Percentiles rank a stretch among this genome's conserved stretches.
phyloP scores from a whole-genome alignment of 2,888 invertebrate genomes.

The Tribolium freemani region DNA sequence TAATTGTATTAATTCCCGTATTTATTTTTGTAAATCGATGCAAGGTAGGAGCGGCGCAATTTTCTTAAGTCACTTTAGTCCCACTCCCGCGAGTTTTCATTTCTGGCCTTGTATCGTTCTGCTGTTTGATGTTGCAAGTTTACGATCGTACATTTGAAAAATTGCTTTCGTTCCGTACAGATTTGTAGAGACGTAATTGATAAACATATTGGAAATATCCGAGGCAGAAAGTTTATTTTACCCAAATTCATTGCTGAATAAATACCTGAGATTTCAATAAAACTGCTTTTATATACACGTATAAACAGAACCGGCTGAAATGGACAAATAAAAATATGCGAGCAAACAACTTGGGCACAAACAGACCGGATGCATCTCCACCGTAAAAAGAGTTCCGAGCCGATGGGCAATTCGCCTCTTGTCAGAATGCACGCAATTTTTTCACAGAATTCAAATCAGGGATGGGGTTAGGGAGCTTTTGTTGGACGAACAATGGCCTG shows the following conservation, averaged over 20 bases:
- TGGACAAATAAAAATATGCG: conserved; percentile 50
- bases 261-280: conserved; percentile 52
- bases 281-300: conserved; percentile 43
- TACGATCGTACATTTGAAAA: conserved; percentile 40
- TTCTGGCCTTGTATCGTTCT: not conserved
- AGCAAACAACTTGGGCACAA: conserved; percentile 21
- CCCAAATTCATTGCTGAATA: conserved; percentile 45
- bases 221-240: conserved; percentile 47
- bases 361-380: conserved; percentile 25
- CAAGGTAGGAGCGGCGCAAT: not conserved
- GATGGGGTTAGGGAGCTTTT: conserved; percentile 22
- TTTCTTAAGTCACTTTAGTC: not conserved
- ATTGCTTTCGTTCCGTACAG: conserved; percentile 41
- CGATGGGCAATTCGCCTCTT: conserved; percentile 21
- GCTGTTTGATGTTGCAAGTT: conserved; percentile 40
- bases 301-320: conserved; percentile 46
- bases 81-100: not conserved
- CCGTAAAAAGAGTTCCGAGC: conserved; percentile 30
- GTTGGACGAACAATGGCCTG: conserved; percentile 33
- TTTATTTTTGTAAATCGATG: not conserved
- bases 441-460: conserved; percentile 33
- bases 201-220: conserved; percentile 55
- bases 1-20: not conserved
- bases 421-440: conserved; percentile 33
- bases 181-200: conserved; percentile 54